Percentiles rank a stretch among this genome's conserved stretches.
Conservation (phyloP, 2,113 vertebrate species). For the Anseranas semipalmata region DNA sequence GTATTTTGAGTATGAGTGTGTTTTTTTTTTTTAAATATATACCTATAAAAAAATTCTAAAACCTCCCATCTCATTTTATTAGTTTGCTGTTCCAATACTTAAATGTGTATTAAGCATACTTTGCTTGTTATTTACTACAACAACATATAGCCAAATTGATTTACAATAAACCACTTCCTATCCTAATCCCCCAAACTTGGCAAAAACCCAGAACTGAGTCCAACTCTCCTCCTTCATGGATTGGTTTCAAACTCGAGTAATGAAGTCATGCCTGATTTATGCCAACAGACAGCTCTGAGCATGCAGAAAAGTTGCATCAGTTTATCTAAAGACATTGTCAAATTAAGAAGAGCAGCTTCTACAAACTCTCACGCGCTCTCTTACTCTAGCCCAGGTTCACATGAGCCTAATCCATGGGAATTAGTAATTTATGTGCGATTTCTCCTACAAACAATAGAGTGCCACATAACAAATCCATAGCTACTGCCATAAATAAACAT, state of each 20-base stretch:
- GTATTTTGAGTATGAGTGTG: neutral
- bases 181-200: neutral
- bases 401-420: neutral
- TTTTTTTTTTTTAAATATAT: neutral
- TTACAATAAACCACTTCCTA: conserved; percentile 1
- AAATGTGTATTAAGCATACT: neutral
- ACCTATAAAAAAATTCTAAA: neutral
- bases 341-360: neutral
- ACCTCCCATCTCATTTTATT: neutral
- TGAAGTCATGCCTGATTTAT: neutral
- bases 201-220: neutral
- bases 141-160: neutral
- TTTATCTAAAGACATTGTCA: neutral
- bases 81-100: neutral
- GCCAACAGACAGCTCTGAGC: neutral
- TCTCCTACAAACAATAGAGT: neutral
- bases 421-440: neutral
- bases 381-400: neutral
- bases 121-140: neutral
- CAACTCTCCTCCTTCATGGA: neutral
- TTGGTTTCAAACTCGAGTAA: neutral
- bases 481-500: neutral
- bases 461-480: neutral
- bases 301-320: neutral
- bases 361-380: neutral